Conservation (phyloP, 2,113 vertebrate species). For the Daboia siamensis region DNA sequence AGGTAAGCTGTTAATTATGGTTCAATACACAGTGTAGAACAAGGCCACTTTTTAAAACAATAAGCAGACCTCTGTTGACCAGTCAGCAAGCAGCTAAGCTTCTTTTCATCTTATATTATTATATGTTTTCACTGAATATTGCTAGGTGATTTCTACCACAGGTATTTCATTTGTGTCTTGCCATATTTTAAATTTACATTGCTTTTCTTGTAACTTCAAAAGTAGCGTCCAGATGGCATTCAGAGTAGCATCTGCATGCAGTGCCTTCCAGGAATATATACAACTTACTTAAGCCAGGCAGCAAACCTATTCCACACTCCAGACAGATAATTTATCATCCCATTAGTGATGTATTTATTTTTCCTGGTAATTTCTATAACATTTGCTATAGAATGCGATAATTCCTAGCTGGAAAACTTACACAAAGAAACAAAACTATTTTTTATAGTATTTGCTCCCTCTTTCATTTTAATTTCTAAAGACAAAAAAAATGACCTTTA, state of each 20-base stretch:
- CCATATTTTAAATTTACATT: not conserved
- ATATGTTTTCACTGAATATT: accelerated
- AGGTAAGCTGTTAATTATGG: constrained; percentile 6
- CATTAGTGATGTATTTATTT: not conserved
- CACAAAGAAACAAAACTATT: not conserved
- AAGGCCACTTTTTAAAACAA: not conserved
- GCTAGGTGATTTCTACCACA: not conserved
- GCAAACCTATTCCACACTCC: not conserved
- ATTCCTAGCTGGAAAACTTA: not conserved
- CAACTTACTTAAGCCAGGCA: not conserved
- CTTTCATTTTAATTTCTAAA: not conserved
- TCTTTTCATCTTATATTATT: not conserved
- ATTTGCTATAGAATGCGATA: not conserved
- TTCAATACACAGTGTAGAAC: not conserved
- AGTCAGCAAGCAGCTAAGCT: not conserved
- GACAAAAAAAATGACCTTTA: not conserved
- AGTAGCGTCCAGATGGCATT: constrained; percentile 10
- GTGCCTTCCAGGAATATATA: not conserved
- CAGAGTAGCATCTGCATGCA: not conserved
- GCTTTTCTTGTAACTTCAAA: not conserved
- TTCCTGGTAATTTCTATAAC: not conserved
- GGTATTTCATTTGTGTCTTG: not conserved
- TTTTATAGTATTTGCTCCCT: not conserved
- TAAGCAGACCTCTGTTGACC: not conserved
- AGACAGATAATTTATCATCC: not conserved